Conservation (phyloP, 2,113 vertebrate genomes). For the Dasyornis broadbenti region DNA sequence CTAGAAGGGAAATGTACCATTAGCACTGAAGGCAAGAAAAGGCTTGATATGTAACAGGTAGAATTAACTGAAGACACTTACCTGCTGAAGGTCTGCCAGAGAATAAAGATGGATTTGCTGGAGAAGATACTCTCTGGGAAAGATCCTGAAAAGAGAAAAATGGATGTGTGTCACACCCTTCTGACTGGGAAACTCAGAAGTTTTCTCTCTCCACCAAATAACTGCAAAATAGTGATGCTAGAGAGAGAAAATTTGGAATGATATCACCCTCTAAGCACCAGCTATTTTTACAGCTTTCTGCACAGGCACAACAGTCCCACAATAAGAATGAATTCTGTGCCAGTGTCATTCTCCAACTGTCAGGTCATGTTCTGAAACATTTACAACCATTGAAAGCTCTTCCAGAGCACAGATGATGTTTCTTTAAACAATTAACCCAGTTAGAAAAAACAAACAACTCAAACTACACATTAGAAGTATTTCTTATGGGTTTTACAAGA, state of each 20-base stretch:
- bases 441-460: background rate
- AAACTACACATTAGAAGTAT: background rate
- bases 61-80: constrained; percentile 45
- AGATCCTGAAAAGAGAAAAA: constrained; percentile 81
- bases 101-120: constrained; percentile 98
- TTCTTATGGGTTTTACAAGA: background rate
- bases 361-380: background rate
- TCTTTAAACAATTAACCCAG: background rate
- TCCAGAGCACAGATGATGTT: background rate
- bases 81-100: constrained; percentile 94
- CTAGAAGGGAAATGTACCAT: background rate
- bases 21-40: background rate
- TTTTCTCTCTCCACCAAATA: background rate
- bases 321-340: background rate
- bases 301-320: background rate
- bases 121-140: constrained; percentile 94
- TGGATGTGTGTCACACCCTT: background rate
- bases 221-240: background rate
- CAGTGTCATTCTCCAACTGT: background rate
- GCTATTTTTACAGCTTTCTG: background rate
- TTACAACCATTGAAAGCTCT: background rate
- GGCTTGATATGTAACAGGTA: background rate
- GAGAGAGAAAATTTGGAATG: background rate
- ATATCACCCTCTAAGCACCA: background rate
- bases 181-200: background rate